Evolutionary conservation across 1,140 invertebrate genomes (phyloP).

Genomic region (Plectrocnemia conspersa): DNA sequence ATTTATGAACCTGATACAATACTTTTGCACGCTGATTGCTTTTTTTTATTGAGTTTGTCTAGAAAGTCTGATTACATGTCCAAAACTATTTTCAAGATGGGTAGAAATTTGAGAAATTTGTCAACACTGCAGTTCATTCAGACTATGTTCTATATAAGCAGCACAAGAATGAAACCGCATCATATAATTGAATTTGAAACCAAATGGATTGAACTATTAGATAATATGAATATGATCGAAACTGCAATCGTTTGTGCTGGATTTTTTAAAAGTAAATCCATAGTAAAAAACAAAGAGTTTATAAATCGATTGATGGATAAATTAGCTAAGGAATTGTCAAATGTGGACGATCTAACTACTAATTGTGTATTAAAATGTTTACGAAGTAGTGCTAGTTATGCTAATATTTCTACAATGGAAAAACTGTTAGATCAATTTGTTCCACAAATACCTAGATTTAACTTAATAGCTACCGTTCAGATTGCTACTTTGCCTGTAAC

Average conservation of each 20-base stretch:
- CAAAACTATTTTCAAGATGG: constrained; percentile 46
- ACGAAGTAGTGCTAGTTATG: constrained; percentile 42
- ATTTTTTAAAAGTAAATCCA: constrained; percentile 58
- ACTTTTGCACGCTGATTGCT: constrained; percentile 50
- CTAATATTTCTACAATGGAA: constrained; percentile 36
- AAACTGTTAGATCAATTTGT: constrained; percentile 39
- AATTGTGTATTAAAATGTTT: constrained; percentile 53
- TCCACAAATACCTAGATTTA: constrained; percentile 44
- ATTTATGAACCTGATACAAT: constrained; percentile 43
- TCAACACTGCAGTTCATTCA: constrained; percentile 52
- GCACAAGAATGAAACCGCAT: constrained; percentile 41
- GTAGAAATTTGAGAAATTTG: constrained; percentile 45
- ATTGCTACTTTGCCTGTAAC: constrained; percentile 51
- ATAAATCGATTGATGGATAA: constrained; percentile 44
- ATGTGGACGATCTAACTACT: constrained; percentile 50
- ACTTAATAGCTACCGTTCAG: constrained; percentile 49
- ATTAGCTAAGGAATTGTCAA: constrained; percentile 39
- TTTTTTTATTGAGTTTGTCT: constrained; percentile 46
- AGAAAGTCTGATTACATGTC: constrained; percentile 45
- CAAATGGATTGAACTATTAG: constrained; percentile 42
- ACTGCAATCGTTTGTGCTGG: constrained; percentile 55
- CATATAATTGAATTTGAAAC: constrained; percentile 56
- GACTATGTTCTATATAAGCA: constrained; percentile 52
- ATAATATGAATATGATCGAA: constrained; percentile 52
- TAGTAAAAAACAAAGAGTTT: constrained; percentile 47